Evolutionary conservation across 2,888 invertebrate genomes (phyloP).

Genomic region (Ischnura elegans): DNA sequence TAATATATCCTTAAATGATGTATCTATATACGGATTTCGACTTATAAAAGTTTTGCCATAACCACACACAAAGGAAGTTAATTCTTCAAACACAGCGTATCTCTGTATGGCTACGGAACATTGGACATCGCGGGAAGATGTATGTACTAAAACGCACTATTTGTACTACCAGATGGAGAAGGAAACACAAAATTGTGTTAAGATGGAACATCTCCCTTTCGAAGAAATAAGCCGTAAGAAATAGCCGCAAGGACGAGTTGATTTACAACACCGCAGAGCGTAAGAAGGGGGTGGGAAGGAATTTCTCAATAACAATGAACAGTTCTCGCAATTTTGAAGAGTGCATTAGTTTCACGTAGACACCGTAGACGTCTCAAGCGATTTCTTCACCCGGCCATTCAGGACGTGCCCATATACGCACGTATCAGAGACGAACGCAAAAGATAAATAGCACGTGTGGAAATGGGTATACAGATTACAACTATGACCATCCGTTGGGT

Average conservation of each 20-base stretch:
- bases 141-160: too few relatives aligned
- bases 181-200: background rate
- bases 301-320: background rate
- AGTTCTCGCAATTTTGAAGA: background rate
- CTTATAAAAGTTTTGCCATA: too few relatives aligned
- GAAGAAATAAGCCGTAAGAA: background rate
- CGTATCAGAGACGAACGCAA: too few relatives aligned
- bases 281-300: background rate
- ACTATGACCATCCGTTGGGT: background rate
- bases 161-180: background rate
- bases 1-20: too few relatives aligned
- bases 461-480: background rate
- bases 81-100: too few relatives aligned
- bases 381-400: background rate
- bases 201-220: background rate
- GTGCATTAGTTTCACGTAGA: background rate
- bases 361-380: background rate
- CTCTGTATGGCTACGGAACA: too few relatives aligned
- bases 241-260: background rate
- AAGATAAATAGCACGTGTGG: background rate
- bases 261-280: background rate
- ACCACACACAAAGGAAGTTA: too few relatives aligned
- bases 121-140: too few relatives aligned
- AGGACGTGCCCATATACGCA: background rate
- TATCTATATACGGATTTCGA: too few relatives aligned